Conservation (phyloP, 2,113 vertebrate species). For the Ardeotis arabs region DNA sequence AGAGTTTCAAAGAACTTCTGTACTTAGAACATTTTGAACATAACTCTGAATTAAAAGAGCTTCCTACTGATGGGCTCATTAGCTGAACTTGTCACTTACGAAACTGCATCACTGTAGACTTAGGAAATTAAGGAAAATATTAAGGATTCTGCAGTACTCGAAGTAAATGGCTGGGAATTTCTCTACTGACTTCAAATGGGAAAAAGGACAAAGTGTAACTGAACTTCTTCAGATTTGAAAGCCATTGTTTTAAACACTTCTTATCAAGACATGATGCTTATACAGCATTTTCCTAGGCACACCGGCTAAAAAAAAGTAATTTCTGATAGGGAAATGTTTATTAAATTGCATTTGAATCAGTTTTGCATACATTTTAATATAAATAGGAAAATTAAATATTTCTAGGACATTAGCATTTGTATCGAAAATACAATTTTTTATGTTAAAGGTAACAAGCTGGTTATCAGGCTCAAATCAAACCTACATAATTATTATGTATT, state of each 20-base stretch:
- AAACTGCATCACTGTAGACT: background rate
- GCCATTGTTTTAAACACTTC: background rate
- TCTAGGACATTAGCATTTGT: background rate
- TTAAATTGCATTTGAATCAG: background rate
- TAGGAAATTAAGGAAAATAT: background rate
- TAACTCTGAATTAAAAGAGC: background rate
- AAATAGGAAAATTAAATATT: background rate
- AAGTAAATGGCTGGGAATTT: background rate
- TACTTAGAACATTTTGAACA: background rate
- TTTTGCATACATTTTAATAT: background rate
- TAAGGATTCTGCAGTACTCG: background rate
- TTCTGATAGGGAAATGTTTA: background rate
- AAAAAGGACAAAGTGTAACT: background rate
- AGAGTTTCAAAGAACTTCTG: background rate
- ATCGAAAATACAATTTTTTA: background rate
- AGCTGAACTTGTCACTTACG: background rate
- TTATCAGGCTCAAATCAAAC: background rate
- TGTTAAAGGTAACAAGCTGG: accelerated
- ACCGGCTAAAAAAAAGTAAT: background rate
- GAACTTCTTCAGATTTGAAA: background rate
- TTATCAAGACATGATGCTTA: background rate
- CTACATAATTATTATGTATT: background rate
- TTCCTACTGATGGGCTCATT: background rate
- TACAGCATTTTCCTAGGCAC: background rate
- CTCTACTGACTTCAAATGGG: background rate